A percentile compares a stretch with the other conserved stretches of the same genome.
phyloP scores from a whole-genome alignment of 2,113 vertebrate genomes.

The Engystomops pustulosus region DNA sequence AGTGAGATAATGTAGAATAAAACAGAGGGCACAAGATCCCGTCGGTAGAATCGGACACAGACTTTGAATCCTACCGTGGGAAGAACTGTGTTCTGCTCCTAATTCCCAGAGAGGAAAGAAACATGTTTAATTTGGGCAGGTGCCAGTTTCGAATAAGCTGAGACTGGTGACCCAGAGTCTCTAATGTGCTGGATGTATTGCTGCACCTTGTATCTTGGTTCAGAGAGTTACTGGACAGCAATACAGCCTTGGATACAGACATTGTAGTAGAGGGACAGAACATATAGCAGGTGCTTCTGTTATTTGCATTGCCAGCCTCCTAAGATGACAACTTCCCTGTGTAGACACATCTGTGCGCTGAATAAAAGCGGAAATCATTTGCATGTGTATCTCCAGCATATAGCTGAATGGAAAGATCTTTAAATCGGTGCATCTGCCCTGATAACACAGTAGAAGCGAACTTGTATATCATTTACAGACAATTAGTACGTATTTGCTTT shows the following conservation, averaged over 20 bases:
- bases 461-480: too few relatives aligned
- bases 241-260: not conserved
- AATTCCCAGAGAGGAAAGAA: slow-evolving; percentile 11
- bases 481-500: too few relatives aligned
- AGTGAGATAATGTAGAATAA: too few relatives aligned
- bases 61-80: not conserved
- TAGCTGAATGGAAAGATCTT: not conserved
- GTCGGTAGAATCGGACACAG: not conserved
- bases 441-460: too few relatives aligned
- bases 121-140: not conserved
- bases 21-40: not conserved
- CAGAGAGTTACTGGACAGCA: not conserved
- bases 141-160: slow-evolving; percentile 3
- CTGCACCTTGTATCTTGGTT: not conserved
- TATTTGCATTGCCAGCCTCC: not conserved
- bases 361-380: not conserved
- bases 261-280: not conserved
- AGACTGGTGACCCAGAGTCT: not conserved
- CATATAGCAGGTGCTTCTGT: not conserved
- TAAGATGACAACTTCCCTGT: not conserved
- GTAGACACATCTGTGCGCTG: not conserved
- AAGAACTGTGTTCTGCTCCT: not conserved
- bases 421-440: too few relatives aligned
- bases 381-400: not conserved
- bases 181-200: not conserved